Conservation (phyloP, 2,888 invertebrate species). For the Cheilosia impressa region DNA sequence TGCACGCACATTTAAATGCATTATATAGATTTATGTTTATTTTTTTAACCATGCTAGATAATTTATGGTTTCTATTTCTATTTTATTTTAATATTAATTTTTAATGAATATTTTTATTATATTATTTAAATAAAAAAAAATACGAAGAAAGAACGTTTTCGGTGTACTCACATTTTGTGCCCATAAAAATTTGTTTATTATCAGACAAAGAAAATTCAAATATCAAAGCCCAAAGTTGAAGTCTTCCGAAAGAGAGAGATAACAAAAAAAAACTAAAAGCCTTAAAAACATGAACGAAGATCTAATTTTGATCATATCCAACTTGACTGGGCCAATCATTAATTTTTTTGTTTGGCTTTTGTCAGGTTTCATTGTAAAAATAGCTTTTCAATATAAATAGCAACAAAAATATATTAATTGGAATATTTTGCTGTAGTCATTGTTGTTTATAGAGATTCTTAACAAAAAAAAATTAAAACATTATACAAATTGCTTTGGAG, state of each 20-base stretch:
- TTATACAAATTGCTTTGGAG: background rate
- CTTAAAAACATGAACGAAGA: constrained; percentile 70
- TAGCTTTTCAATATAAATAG: constrained; percentile 7
- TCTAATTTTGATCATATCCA: constrained; percentile 43
- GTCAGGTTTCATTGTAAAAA: constrained; percentile 45
- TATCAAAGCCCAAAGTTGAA: constrained; percentile 38
- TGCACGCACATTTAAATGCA: constrained; percentile 54
- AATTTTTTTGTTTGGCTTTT: constrained; percentile 20
- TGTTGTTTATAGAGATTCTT: background rate
- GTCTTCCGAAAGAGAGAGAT: constrained; percentile 66
- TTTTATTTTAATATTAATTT: constrained; percentile 17
- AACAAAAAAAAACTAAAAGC: constrained; percentile 38
- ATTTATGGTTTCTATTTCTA: background rate
- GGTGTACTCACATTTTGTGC: constrained; percentile 13
- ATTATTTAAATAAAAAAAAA: constrained; percentile 26
- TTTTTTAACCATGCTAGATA: background rate
- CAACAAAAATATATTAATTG: background rate
- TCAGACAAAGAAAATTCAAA: background rate
- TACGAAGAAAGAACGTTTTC: background rate
- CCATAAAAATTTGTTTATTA: background rate
- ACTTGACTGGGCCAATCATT: constrained; percentile 80
- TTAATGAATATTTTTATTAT: constrained; percentile 4
- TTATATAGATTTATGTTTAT: constrained; percentile 6
- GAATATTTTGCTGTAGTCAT: background rate
- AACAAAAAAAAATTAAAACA: background rate